Evolutionary conservation across 1,140 invertebrate genomes (phyloP).

Genomic region (Brachionus rubens): DNA sequence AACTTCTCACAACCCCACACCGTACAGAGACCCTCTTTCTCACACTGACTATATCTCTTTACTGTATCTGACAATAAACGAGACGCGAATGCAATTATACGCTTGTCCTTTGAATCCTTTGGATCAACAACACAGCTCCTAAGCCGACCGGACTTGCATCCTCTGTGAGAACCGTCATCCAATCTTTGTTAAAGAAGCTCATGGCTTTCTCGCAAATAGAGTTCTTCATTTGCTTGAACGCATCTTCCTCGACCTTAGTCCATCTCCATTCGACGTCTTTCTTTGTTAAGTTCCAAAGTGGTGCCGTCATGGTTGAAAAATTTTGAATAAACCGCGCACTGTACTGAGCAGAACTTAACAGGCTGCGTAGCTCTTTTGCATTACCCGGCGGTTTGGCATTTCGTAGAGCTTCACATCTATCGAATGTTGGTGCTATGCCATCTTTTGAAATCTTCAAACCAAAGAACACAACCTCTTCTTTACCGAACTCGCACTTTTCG

Average conservation of each 20-base stretch:
- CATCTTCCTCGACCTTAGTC: constrained; percentile 2
- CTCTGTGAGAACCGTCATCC: constrained; percentile 3
- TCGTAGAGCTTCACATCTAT: neutral
- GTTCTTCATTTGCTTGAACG: neutral
- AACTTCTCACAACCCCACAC: constrained; percentile 12
- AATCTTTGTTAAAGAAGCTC: neutral
- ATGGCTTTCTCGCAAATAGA: neutral
- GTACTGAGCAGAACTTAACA: neutral
- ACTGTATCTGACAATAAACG: constrained; percentile 48
- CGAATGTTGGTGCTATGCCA: constrained; percentile 5
- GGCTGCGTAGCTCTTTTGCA: neutral
- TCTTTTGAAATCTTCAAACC: neutral
- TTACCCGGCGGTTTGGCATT: neutral
- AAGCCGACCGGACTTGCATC: constrained; percentile 55
- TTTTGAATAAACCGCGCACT: constrained; percentile 5
- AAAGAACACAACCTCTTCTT: constrained; percentile 11
- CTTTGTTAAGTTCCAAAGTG: constrained; percentile 4
- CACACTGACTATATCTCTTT: constrained; percentile 51
- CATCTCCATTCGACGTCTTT: neutral
- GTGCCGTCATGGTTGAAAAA: constrained; percentile 9
- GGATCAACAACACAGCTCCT: constrained; percentile 58
- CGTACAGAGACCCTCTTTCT: constrained; percentile 51
- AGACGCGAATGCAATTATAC: constrained; percentile 51
- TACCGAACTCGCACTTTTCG: too few relatives aligned
- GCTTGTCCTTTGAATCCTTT: constrained; percentile 39